Evolutionary conservation across 2,888 invertebrate genomes (phyloP).

Genomic region (Drosophila anceps): DNA sequence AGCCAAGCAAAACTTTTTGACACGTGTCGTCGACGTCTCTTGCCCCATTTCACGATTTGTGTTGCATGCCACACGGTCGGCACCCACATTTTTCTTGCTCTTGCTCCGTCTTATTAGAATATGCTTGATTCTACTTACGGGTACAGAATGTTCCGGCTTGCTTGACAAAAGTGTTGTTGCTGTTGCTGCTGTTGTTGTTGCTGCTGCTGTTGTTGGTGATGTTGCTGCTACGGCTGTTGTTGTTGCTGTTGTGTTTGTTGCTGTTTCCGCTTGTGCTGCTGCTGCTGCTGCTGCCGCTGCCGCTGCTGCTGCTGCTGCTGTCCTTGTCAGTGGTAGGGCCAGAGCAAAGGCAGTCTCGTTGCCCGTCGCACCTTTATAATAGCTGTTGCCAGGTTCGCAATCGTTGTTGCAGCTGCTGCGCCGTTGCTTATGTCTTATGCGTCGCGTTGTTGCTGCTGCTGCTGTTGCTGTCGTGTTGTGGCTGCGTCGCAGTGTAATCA

Average conservation of each 20-base stretch:
- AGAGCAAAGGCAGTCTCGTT: slow-evolving; percentile 81
- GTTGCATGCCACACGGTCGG: slow-evolving; percentile 5
- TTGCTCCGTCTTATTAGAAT: slow-evolving; percentile 4
- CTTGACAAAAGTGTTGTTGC: slow-evolving; percentile 83
- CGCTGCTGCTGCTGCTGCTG: slow-evolving; percentile 60
- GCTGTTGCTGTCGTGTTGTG: slow-evolving; percentile 53
- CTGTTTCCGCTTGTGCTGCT: slow-evolving; percentile 37
- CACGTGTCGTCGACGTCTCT: slow-evolving; percentile 63
- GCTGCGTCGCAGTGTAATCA: slow-evolving; percentile 73
- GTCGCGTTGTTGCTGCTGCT: slow-evolving; percentile 55
- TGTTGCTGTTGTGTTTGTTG: slow-evolving; percentile 27
- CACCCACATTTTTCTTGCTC: not conserved
- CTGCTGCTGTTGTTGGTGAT: slow-evolving; percentile 72
- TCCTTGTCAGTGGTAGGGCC: slow-evolving; percentile 84
- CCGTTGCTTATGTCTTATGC: slow-evolving; percentile 67
- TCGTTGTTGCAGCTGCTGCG: slow-evolving; percentile 32
- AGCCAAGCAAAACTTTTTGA: slow-evolving; percentile 63
- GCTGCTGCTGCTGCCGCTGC: slow-evolving; percentile 31
- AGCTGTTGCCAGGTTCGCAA: slow-evolving; percentile 46
- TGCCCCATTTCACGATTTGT: slow-evolving; percentile 18
- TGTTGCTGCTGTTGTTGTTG: slow-evolving; percentile 58
- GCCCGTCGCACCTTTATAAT: slow-evolving; percentile 40
- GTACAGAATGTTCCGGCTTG: slow-evolving; percentile 86
- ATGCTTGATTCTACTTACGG: slow-evolving; percentile 82
- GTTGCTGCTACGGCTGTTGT: slow-evolving; percentile 72